Evolutionary conservation across 1,140 invertebrate genomes (phyloP), one percentile per base, ranked within the genome.

Genomic region (Papilio helenus): DNA sequence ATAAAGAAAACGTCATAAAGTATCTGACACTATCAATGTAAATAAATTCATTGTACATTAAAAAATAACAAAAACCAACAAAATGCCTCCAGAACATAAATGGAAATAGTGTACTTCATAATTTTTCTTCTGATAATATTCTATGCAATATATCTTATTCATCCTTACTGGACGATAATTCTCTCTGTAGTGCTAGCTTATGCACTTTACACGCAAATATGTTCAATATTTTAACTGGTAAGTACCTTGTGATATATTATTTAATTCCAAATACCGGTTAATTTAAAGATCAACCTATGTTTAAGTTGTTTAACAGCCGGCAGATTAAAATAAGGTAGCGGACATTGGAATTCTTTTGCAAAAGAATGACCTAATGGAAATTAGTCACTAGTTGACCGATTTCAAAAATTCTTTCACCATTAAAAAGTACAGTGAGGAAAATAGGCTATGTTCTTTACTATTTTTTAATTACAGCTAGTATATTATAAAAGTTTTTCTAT

Each of bases 31-130:
- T 44, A 78, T 20, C 16, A 12, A 12, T 72, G 46, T 72, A 73
- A 51, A 18, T 72, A 81, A 76, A 79, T 71, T 26, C 58, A 61
- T 3, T 61, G 26, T 23, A 61, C 29, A 49, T 12, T 58, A 77
- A 73, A n/a, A 39, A 49, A 26, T 71, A 82, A 82, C 20, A 68
- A 68, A 76, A 79, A 51, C 49, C 18, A 51, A 23, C 82, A 90
- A 88, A 82, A 89, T 86, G 86, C 61, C 58, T 29, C 44, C 72
- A 16, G 84, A 82, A 83, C 84, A 72, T 90, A 90, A 88, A 92
- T 92, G 91, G 91, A 92, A 91, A 91, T 92, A 84, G 77, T 91
- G 55, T 90, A 90, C 79, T 90, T 91, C 72, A n/a, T 91, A 20
- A 80, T 90, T 34, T 76, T 88, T 72, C 74, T 90, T 26, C 9